Evolutionary conservation across 2,113 vertebrate genomes (phyloP).

Genomic region (Piprites chloris): DNA sequence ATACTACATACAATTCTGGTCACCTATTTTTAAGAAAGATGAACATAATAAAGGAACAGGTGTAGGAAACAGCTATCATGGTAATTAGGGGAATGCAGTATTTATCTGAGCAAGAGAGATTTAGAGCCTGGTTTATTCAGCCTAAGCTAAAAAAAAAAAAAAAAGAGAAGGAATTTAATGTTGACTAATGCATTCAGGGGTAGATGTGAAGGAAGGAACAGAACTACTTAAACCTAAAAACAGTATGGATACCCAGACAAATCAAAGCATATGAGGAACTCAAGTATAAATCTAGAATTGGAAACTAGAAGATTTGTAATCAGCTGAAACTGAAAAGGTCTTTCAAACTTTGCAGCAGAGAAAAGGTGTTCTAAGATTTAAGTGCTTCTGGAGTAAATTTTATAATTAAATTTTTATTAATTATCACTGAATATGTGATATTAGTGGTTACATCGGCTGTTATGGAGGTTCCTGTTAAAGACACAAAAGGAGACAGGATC

Average conservation of each 20-base stretch:
- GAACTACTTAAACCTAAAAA: neutral
- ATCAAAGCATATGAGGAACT: neutral
- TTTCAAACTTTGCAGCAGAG: neutral
- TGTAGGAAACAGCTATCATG: neutral
- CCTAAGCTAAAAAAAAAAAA: neutral
- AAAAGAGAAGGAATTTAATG: neutral
- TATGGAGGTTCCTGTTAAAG: neutral
- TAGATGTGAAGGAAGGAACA: neutral
- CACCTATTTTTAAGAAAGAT: neutral
- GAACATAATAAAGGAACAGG: neutral
- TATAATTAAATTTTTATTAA: neutral
- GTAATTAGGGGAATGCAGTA: neutral
- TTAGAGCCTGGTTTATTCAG: neutral
- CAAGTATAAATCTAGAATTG: neutral
- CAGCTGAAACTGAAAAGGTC: neutral
- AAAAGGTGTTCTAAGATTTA: neutral
- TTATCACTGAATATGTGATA: neutral
- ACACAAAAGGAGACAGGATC: neutral
- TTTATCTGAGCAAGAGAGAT: neutral
- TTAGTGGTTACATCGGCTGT: accelerated
- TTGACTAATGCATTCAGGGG: neutral
- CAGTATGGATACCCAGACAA: neutral
- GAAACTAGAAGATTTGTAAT: neutral
- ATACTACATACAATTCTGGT: neutral
- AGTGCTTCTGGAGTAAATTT: neutral